Base-by-base conservation (phyloP, 2,797 vertebrate species). In the Lophotriccus pileatus region DNA sequence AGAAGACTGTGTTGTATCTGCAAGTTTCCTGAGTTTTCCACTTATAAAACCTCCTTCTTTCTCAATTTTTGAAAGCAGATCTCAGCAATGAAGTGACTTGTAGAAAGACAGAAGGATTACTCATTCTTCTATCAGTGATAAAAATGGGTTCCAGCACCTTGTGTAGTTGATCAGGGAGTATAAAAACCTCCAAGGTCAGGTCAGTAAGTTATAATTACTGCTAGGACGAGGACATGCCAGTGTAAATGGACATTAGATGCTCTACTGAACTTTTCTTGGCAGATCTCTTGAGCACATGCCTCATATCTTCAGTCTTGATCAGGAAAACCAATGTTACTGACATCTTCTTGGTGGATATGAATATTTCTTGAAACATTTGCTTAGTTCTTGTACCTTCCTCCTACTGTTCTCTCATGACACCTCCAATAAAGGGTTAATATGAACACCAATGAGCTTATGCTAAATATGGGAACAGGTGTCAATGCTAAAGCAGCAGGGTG, bases 121-220 rank as follows among this genome's bases (percentile, higher is more conserved):
- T 68, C 41, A 13, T 60, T 64, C 27, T 76, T 67, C 27, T 46
- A 47, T 23, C 6, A 79, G 11, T 6, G 24, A 60, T n/a, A 49
- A 13, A 83, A 84, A 44, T 5, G 13, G 8, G 22, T 21, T 80
- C 72, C 86, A 87, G 63, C 64, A 59, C 28, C 10, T 17, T 1
- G 15, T 49, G 14, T 28, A 52, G 43, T 16, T 76, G n/a, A 70
- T 34, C 43, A 63, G 28, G 20, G 44, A 80, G 36, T 15, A 60
- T 2, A 85, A 27, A 77, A 80, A 87, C 53, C 66, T 80, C 52
- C 64, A 75, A 55, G 64, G 72, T 36, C 86, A 79, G 1, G 2
- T 37, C 75, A 74, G 23, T 36, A 79, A 86, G 74, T 56, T 68
- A 79, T 41, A 89, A 34, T 50, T 72, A 60, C 52, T 95, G 63